These are phyloP conservation scores for Actias luna DNA, from an alignment of 2,888 invertebrate genomes.

Conservation along the genomic window DNA sequence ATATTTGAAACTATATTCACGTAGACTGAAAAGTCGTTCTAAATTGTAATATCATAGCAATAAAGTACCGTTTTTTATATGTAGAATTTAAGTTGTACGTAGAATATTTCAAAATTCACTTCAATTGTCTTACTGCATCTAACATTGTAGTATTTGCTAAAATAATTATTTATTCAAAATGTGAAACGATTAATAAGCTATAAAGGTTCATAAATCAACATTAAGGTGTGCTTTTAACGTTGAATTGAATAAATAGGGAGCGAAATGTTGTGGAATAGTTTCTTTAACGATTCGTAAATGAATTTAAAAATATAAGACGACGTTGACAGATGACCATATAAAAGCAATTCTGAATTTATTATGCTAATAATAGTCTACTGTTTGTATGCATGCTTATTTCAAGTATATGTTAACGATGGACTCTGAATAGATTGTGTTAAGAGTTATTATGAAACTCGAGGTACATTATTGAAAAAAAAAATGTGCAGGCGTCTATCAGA, in stretches of 20 bases:
- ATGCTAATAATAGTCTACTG: neutral
- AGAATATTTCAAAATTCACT: neutral
- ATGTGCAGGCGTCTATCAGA: slow-evolving; percentile 40
- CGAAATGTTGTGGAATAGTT: slow-evolving; percentile 8
- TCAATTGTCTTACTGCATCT: neutral
- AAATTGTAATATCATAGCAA: too few species aligned
- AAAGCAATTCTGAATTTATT: slow-evolving; percentile 36
- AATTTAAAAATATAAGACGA: slow-evolving; percentile 13
- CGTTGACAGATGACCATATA: slow-evolving; percentile 50
- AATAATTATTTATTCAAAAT: neutral
- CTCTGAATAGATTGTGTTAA: slow-evolving; percentile 24
- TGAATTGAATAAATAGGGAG: slow-evolving; percentile 10
- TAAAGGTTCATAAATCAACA: neutral
- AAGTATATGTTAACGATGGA: neutral
- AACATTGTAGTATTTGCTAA: neutral
- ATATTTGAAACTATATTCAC: neutral
- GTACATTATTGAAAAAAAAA: slow-evolving; percentile 20
- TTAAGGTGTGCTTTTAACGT: slow-evolving; percentile 4
- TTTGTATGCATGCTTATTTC: neutral
- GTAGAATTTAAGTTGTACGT: too few species aligned
- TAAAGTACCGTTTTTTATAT: too few species aligned
- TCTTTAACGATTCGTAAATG: slow-evolving; percentile 13
- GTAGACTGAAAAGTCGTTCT: neutral
- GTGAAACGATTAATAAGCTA: neutral
- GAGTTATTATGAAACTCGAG: slow-evolving; percentile 18